These are phyloP conservation scores for Sesia bembeciformis DNA, from an alignment of 2,888 invertebrate species.

Conservation along the genomic window DNA sequence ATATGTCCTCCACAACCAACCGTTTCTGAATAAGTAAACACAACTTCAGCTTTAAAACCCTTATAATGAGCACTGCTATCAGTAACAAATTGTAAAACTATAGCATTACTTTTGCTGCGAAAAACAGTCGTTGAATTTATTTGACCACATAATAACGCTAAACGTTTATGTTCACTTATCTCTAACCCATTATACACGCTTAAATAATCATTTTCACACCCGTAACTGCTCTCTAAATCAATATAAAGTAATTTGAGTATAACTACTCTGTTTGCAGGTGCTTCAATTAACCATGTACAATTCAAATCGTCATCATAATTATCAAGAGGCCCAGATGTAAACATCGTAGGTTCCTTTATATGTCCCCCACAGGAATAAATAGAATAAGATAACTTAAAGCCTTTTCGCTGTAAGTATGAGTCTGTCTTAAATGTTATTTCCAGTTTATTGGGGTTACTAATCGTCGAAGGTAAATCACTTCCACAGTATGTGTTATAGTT, in stretches of 20 bases:
- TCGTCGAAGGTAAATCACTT: conserved; percentile 41
- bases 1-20: conserved; percentile 84
- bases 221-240: too few relatives aligned
- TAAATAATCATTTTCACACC: too few relatives aligned
- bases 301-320: conserved; percentile 70
- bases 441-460: too few relatives aligned
- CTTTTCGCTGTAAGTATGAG: conserved; percentile 58
- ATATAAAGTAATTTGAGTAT: too few relatives aligned
- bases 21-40: conserved; percentile 70
- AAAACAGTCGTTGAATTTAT: conserved; percentile 69
- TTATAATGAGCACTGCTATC: conserved; percentile 49
- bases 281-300: conserved; percentile 86
- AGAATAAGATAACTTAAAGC: conserved; percentile 77
- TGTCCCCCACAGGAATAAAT: conserved; percentile 82
- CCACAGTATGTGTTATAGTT: conserved; percentile 26
- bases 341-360: conserved; percentile 74
- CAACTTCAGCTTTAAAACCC: conserved; percentile 76
- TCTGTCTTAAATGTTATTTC: conserved; percentile 80
- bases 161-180: too few relatives aligned
- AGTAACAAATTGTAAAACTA: conserved; percentile 69
- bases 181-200: too few relatives aligned
- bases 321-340: conserved; percentile 64
- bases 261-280: conserved; percentile 77
- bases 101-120: conserved; percentile 73
- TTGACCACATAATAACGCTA: conserved; percentile 81